Conservation (phyloP, 2,113 vertebrate genomes). For the Madoqua kirkii region DNA sequence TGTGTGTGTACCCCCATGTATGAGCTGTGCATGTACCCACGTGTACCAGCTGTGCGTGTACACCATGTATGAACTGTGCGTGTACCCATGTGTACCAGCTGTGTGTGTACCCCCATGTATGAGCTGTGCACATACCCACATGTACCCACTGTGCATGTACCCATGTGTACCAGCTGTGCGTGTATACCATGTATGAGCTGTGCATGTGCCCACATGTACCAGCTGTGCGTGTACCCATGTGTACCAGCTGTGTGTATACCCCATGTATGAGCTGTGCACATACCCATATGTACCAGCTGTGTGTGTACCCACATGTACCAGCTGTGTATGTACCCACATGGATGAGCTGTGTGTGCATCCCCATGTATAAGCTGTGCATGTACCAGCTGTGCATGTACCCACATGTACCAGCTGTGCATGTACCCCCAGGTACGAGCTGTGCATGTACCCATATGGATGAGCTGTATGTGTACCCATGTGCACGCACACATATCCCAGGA, state of each 20-base stretch:
- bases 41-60: too few relatives aligned
- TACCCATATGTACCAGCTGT: accelerated
- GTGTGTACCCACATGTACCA: accelerated
- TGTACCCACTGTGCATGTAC: accelerated
- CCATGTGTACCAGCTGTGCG: accelerated
- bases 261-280: too few relatives aligned
- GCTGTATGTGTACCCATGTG: accelerated
- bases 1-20: accelerated
- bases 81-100: accelerated
- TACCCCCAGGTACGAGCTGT: accelerated
- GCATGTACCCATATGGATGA: accelerated
- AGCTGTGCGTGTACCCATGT: accelerated
- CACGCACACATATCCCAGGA: accelerated
- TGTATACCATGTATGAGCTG: too few relatives aligned
- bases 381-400: accelerated
- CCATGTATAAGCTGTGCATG: accelerated
- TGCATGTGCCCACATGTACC: accelerated
- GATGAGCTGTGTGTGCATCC: too few relatives aligned
- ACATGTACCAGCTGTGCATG: accelerated
- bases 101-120: too few relatives aligned
- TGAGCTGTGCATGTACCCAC: accelerated
- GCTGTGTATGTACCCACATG: accelerated
- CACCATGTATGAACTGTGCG: accelerated
- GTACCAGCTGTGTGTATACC: too few relatives aligned
- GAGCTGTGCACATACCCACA: accelerated